phyloP scores from a whole-genome alignment of 2,113 vertebrate species.

The Garra rufa region DNA sequence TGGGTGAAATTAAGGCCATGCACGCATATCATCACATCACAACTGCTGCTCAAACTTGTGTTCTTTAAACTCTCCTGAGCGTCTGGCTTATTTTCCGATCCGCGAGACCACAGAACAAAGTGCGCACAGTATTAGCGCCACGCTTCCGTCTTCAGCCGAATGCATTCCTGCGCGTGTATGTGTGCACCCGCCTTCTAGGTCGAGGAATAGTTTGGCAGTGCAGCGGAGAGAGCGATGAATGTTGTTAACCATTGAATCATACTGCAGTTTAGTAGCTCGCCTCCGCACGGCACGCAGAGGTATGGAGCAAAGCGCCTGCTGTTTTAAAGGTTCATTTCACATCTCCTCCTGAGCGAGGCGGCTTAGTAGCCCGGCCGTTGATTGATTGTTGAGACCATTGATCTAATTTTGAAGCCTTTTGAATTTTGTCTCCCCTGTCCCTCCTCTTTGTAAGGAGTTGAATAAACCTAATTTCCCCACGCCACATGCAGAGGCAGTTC shows the following conservation, averaged over 20 bases:
- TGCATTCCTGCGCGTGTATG: background rate
- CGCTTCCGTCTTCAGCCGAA: constrained; percentile 9
- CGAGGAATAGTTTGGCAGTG: constrained; percentile 52
- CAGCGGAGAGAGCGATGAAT: constrained; percentile 51
- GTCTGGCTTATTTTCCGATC: background rate
- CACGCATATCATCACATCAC: constrained; percentile 62
- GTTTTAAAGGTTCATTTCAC: constrained; percentile 78
- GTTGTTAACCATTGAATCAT: constrained; percentile 61
- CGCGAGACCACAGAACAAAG: background rate
- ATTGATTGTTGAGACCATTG: constrained; percentile 79
- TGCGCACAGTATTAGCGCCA: constrained; percentile 3
- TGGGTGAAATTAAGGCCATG: constrained; percentile 72
- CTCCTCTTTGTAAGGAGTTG: constrained; percentile 67
- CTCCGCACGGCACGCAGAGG: constrained; percentile 61
- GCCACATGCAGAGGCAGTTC: constrained; percentile 72
- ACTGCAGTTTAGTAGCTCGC: constrained; percentile 54
- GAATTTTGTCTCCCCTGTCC: constrained; percentile 70
- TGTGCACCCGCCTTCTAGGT: constrained; percentile 40
- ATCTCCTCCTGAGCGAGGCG: constrained; percentile 65
- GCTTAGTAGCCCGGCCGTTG: constrained; percentile 72
- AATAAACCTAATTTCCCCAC: constrained; percentile 80
- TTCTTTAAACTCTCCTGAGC: constrained; percentile 52
- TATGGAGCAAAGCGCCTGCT: constrained; percentile 70
- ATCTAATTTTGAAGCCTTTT: constrained; percentile 82
- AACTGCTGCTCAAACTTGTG: constrained; percentile 60